A percentile compares a stretch with the other conserved stretches of the same genome.
phyloP scores from a whole-genome alignment of 2,797 vertebrate genomes.

The Gymnocypris eckloni region DNA sequence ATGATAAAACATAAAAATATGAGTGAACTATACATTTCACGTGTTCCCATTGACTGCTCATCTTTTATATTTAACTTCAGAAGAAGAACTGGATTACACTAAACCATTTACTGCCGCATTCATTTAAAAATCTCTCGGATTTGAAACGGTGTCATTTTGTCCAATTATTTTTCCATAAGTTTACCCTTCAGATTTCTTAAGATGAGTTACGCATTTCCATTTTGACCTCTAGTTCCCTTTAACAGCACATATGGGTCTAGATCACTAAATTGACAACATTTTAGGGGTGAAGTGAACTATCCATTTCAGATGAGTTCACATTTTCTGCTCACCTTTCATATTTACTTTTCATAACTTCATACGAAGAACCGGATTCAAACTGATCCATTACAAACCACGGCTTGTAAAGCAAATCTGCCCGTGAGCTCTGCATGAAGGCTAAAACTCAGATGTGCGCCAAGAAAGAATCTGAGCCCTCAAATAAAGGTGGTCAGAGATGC shows the following conservation, averaged over 20 bases:
- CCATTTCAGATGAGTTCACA: background rate
- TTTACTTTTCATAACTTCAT: background rate
- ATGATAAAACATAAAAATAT: background rate
- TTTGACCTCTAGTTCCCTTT: background rate
- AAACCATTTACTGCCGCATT: background rate
- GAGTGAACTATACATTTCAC: background rate
- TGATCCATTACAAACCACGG: background rate
- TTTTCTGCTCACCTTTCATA: conserved; percentile 1
- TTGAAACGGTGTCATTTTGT: background rate
- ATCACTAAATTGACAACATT: background rate
- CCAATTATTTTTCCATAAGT: background rate
- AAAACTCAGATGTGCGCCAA: background rate
- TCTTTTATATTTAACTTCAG: background rate
- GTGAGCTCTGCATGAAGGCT: background rate
- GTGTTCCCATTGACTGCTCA: background rate
- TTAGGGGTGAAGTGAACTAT: background rate
- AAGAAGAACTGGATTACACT: background rate
- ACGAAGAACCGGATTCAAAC: background rate
- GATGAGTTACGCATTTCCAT: background rate
- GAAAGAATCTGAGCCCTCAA: conserved; percentile 57
- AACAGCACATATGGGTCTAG: background rate
- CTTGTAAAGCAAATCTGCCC: background rate
- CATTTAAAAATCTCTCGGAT: background rate
- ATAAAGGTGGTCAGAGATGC: conserved; percentile 77
- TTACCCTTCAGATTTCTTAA: background rate